Percentiles rank a stretch among this genome's conserved stretches.
Evolutionary conservation across 1,140 invertebrate species (phyloP).

Genomic region (Leguminivora glycinivorella): DNA sequence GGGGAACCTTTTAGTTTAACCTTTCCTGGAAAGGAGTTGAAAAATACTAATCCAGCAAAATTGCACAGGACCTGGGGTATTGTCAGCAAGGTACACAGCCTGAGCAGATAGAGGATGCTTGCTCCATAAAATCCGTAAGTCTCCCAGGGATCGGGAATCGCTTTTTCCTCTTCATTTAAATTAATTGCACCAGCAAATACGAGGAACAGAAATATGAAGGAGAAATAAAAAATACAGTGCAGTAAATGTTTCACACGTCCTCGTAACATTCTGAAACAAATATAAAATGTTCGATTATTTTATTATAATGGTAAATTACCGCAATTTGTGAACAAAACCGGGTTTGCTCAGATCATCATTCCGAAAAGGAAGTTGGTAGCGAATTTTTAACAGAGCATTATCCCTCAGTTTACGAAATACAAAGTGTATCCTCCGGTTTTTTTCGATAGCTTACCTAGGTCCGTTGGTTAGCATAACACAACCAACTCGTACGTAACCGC

Average conservation of each 20-base stretch:
- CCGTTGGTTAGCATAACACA: slow-evolving; percentile 9
- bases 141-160: slow-evolving; percentile 86
- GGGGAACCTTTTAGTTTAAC: slow-evolving; percentile 94
- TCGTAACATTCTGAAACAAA: slow-evolving; percentile 73
- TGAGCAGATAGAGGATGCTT: slow-evolving; percentile 87
- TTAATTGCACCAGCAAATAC: slow-evolving; percentile 88
- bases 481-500: neutral
- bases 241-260: slow-evolving; percentile 78
- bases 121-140: slow-evolving; percentile 87
- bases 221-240: slow-evolving; percentile 88
- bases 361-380: neutral
- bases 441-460: neutral
- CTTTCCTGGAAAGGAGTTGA: slow-evolving; percentile 97
- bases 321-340: neutral
- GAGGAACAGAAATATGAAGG: slow-evolving; percentile 89
- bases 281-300: neutral
- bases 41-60: slow-evolving; percentile 93
- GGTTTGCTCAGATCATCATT: neutral
- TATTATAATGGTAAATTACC: neutral
- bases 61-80: slow-evolving; percentile 95
- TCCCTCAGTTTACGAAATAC: neutral
- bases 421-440: neutral
- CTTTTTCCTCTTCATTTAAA: slow-evolving; percentile 81
- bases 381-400: neutral
- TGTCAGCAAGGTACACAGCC: slow-evolving; percentile 91